Evolutionary conservation across 92 coral and sea anemone genomes (phyloP), one percentile per base, ranked within the genome.

Genomic region (Siderastrea siderea): DNA sequence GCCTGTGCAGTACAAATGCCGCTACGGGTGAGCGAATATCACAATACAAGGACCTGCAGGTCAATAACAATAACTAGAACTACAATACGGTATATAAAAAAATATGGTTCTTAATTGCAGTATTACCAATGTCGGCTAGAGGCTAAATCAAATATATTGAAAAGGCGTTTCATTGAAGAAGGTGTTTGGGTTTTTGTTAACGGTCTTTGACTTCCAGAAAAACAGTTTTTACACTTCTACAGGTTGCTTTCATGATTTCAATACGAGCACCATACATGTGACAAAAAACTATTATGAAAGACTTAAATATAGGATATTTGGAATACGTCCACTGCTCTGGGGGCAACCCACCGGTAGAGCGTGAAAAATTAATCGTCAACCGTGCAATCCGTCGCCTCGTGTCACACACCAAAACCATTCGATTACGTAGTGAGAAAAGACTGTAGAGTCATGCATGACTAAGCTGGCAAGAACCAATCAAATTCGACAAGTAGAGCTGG

Each of bases 271-370:
- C 73, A 75, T 17, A 65, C 52, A 61, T 71, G 87, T 82, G 87
- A 65, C 84, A 83, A 70, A 74, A 65, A 75, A 54, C 67, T 67
- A 90, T 94, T 94, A 94, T 87, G 95, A 94, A 94, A 94, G 98
- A 94, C 87, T 92, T 82, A 57, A 80, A 92, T 85, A 94, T 92
- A 73, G 75, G 87, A 74, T 73, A 15, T 57, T 86, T 86, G 80
- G 26, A 49, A 74, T 47, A 68, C 50, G 75, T 80, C 76, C 71
- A 86, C 71, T 67, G 68, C 49, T 59, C 55, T 14, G 54, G 78
- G 60, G 91, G 77, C 84, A 86, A 51, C 50, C 64, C 67, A 74
- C 87, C 71, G 47, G 87, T 19, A 66, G 49, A 17, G 71, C 80
- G 87, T 84, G 63, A 84, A 84, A 72, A 74, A 84, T 84, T 84